Base-by-base conservation (phyloP, 2,797 vertebrate genomes). In the Chanos chanos region DNA sequence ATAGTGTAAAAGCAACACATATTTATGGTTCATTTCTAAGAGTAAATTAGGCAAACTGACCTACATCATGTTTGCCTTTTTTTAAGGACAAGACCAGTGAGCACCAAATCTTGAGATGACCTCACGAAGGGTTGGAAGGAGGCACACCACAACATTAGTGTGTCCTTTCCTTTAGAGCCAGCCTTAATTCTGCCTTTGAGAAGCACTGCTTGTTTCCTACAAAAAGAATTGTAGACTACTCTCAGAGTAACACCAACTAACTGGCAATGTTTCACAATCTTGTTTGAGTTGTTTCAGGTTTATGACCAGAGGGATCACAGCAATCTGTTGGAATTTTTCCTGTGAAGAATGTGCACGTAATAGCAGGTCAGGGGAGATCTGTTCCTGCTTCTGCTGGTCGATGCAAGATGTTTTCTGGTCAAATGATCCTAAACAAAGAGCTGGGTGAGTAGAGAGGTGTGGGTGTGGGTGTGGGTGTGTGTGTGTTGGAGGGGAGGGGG, bases 361-460 rank as follows among this genome's bases (percentile, higher is more conserved):
- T 59, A 75, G 50, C 31, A 7, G 57, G 73, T 48, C 48, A 61
- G 53, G 37, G 37, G 57, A 65, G 68, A 65, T 71, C 77, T 72
- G 67, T 73, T 57, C 58, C 51, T 50, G 67, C 73, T 57, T 58
- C 51, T 50, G 24, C 66, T 49, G 34, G 48, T 68, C 55, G 73
- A 72, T 78, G 69, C 61, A 60, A 66, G 77, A 68, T 66, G 73
- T 84, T 87, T 88, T 88, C 81, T 84, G 81, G 76, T 83, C 77
- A 81, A 79, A 83, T 78, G 84, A 83, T 73, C 67, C 27, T 75
- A 81, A 82, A 89, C 86, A 89, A 88, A 87, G 81, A 76, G 55
- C 10, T 79, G 78, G 71, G 82, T 74, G 80, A 75, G 66, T 67
- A 33, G 61, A 71, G 70, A 70, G 37, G 53, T 69, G 66, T 63